Evolutionary conservation across 2,888 invertebrate genomes (phyloP).

Genomic region (Quadroppia sp.): DNA sequence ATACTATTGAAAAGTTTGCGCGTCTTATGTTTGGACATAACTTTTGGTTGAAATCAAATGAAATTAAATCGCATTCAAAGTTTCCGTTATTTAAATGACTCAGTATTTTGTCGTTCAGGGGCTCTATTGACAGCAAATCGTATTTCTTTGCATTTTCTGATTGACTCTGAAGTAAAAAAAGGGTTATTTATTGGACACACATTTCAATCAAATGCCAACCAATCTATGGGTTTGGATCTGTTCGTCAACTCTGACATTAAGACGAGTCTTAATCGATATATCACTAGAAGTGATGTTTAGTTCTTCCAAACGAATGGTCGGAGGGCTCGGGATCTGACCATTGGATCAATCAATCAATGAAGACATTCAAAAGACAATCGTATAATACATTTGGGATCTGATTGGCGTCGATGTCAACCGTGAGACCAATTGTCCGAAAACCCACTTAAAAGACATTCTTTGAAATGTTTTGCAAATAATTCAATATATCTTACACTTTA

Average conservation of each 20-base stretch:
- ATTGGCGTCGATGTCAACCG: background rate
- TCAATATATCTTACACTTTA: background rate
- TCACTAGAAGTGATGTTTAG: background rate
- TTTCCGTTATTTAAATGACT: constrained; percentile 40
- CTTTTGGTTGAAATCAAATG: constrained; percentile 37
- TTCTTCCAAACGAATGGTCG: constrained; percentile 13
- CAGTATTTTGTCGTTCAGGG: constrained; percentile 43
- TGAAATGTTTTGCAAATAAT: background rate
- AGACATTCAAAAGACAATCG: background rate
- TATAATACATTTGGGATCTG: constrained; percentile 4
- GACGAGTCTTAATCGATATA: constrained; percentile 19
- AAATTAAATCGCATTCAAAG: constrained; percentile 42
- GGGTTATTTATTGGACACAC: background rate
- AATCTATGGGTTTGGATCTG: constrained; percentile 37
- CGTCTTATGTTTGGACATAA: constrained; percentile 22
- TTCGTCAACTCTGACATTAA: constrained; percentile 41
- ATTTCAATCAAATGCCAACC: background rate
- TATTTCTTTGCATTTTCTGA: constrained; percentile 40
- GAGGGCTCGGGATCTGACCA: constrained; percentile 14
- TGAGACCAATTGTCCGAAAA: background rate
- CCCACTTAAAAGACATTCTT: background rate
- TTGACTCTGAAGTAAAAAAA: constrained; percentile 10
- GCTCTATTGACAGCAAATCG: constrained; percentile 42
- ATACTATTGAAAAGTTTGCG: constrained; percentile 27
- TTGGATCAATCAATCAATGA: background rate